Evolutionary conservation across 2,888 invertebrate genomes (phyloP), one percentile per base, ranked within the genome.

Genomic region (Agelastica alni): DNA sequence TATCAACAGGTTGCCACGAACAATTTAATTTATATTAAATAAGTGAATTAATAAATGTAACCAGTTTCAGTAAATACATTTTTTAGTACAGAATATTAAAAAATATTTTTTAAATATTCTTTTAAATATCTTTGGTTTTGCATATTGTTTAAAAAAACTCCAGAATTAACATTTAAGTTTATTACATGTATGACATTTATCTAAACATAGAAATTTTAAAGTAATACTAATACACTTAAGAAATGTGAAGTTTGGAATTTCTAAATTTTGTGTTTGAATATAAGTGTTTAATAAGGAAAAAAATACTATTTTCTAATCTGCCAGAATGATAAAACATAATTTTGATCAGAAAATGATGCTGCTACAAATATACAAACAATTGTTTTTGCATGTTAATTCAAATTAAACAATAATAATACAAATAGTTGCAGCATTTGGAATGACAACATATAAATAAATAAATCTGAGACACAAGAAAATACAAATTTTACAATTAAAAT

Each of bases 181-280:
- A 56, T 59, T 61, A 56, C 51, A 47, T 62, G 56, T 57, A 59
- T 58, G 61, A 62, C 60, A 62, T 62, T 55, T 49, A 62, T 51
- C 58, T 56, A 56, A 56, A 62, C 62, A 62, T 62, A 62, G 47
- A 60, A 60, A 55, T 55, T 57, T 53, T 44, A 51, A 53, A 57
- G 13, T 59, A 59, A 59, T 52, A 58, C 56, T 60, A 58, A 56
- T 52, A 61, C 57, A 49, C 45, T 41, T 41, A 32, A 39, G 47
- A 54, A 39, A 46, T 36, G 41, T 54, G 53, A 26, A 39, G 46
- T 31, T 42, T 17, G 28, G 14, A 47, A 47, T 17, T 16, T 34
- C 34, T 34, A 14, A 16, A 16, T 34, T 34, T 34, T 14, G 34
- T 34, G 34, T 34, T 34, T 7, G n/a, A n/a, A n/a, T n/a, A n/a